phyloP scores from a whole-genome alignment of 1,140 invertebrate species.

The Bombus vancouverensis region DNA sequence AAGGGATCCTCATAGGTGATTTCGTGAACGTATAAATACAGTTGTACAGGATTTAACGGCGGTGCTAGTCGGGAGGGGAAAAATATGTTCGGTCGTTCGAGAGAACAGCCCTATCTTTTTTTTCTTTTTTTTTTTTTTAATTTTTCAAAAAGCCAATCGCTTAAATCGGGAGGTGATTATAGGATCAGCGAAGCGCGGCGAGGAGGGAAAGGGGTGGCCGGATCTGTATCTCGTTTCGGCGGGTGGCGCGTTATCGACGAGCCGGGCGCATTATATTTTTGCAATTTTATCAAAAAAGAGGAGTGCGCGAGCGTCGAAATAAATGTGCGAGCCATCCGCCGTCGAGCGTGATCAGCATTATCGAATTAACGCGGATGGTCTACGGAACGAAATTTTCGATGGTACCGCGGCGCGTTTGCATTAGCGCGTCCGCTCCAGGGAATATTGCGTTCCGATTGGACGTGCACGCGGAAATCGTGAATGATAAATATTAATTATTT shows the following conservation, averaged over 20 bases:
- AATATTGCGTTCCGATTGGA: conserved; percentile 77
- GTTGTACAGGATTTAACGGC: background rate
- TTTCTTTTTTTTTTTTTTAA: conserved; percentile 30
- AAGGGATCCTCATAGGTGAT: background rate
- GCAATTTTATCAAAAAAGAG: conserved; percentile 55
- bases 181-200: conserved; percentile 37
- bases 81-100: background rate
- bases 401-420: conserved; percentile 62
- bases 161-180: conserved; percentile 43
- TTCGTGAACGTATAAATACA: background rate
- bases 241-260: conserved; percentile 47
- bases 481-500: conserved; percentile 84
- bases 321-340: conserved; percentile 61
- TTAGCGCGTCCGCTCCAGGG: conserved; percentile 62
- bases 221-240: conserved; percentile 49
- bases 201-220: background rate
- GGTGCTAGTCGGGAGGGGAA: background rate
- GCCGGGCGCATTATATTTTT: conserved; percentile 54
- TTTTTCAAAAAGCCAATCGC: conserved; percentile 49
- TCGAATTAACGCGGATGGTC: conserved; percentile 77
- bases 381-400: conserved; percentile 77
- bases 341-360: conserved; percentile 79
- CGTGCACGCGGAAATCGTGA: conserved; percentile 79
- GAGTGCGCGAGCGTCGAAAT: conserved; percentile 41
- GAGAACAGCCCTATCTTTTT: conserved; percentile 1